Percentiles rank a stretch among this genome's conserved stretches.
These are phyloP conservation scores for Trachelus iudaicus DNA, from an alignment of 2,888 invertebrate genomes.

Conservation along the genomic window DNA sequence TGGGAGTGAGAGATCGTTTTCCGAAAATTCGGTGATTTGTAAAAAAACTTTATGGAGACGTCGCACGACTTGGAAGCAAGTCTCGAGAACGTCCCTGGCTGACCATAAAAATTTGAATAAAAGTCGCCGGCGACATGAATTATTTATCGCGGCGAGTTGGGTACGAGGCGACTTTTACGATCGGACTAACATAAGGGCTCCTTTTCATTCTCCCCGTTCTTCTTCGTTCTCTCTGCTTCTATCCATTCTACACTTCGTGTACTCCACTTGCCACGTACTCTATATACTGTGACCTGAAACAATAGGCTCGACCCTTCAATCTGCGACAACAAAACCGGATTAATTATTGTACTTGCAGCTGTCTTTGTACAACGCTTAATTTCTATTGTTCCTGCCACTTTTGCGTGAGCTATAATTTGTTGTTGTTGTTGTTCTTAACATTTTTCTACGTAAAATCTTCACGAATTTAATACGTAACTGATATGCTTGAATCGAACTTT, in stretches of 20 bases:
- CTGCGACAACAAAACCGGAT: background rate
- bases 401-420: background rate
- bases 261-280: background rate
- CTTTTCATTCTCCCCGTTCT: background rate
- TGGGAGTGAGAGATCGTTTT: background rate
- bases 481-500: background rate
- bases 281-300: background rate
- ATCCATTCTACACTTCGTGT: background rate
- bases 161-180: background rate
- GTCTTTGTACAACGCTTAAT: background rate
- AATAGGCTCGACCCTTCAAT: background rate
- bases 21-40: background rate
- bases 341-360: background rate
- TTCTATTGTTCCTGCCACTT: background rate
- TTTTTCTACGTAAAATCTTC: background rate
- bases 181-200: background rate
- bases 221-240: background rate
- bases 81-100: background rate
- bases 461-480: background rate
- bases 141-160: conserved; percentile 29
- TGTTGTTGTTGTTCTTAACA: background rate
- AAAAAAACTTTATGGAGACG: conserved; percentile 28
- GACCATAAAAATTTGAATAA: conserved; percentile 4
- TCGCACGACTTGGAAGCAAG: conserved; percentile 10
- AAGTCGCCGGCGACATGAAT: conserved; percentile 29